Evolutionary conservation across 2,797 vertebrate species (phyloP).

Genomic region (Trichosurus vulpecula): DNA sequence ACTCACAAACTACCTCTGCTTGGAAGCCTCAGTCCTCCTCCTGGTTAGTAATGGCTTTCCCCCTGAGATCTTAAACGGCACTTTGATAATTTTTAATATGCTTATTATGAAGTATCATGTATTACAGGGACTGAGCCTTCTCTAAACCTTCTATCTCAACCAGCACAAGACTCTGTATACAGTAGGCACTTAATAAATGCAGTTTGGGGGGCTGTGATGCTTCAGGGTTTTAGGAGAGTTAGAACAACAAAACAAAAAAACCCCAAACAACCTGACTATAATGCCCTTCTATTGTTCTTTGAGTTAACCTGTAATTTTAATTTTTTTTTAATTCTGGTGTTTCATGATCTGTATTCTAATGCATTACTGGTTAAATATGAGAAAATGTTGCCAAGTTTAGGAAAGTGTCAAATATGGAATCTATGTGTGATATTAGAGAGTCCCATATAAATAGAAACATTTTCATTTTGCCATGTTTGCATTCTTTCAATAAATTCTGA

Average conservation of each 20-base stretch:
- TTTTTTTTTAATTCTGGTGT: not conserved
- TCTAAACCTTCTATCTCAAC: not conserved
- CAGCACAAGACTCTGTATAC: not conserved
- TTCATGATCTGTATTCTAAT: not conserved
- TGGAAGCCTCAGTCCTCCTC: not conserved
- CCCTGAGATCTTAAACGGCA: not conserved
- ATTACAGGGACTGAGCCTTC: not conserved
- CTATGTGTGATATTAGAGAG: not conserved
- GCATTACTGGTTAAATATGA: not conserved
- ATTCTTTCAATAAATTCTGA: not conserved
- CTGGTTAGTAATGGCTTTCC: not conserved
- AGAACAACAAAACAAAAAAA: not conserved
- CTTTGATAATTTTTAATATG: not conserved
- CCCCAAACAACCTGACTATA: not conserved
- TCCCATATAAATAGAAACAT: not conserved
- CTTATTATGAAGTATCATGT: not conserved
- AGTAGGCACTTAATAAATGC: not conserved
- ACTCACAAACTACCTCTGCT: not conserved
- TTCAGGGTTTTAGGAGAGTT: not conserved
- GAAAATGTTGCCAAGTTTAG: not conserved
- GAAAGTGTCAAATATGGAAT: not conserved
- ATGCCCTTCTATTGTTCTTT: not conserved
- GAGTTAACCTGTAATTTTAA: not conserved
- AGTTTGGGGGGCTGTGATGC: not conserved
- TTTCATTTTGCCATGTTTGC: not conserved